Evolutionary conservation across 2,797 vertebrate genomes (phyloP).

Genomic region (Enteromius viviparus): DNA sequence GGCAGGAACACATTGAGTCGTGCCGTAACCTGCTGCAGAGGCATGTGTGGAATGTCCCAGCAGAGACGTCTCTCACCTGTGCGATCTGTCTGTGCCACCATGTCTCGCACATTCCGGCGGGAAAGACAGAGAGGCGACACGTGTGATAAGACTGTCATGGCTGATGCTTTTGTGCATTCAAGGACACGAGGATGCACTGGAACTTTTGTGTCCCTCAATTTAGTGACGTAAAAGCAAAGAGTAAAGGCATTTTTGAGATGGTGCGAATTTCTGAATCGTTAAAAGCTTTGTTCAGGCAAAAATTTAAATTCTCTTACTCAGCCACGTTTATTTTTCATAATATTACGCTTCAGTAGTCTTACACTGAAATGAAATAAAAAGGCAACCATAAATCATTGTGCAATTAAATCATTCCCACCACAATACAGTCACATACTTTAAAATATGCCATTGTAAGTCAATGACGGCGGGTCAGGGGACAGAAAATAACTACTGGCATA

Average conservation of each 20-base stretch:
- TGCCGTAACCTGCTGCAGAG: not conserved
- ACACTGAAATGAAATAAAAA: not conserved
- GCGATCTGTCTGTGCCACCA: slow-evolving; percentile 5
- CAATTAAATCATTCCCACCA: not conserved
- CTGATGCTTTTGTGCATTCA: slow-evolving; percentile 1
- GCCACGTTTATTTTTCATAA: not conserved
- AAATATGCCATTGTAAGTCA: not conserved
- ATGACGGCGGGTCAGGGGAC: not conserved
- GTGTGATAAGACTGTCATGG: slow-evolving; percentile 14
- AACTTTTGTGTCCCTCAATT: not conserved
- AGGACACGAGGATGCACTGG: not conserved
- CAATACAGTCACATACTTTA: not conserved
- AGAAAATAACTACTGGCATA: not conserved
- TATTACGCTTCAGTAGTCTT: no score
- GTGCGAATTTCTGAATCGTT: not conserved
- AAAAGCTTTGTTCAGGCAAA: not conserved
- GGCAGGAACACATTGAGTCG: not conserved
- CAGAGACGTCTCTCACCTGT: slow-evolving; percentile 28
- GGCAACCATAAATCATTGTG: not conserved
- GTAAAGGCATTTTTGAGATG: slow-evolving; percentile 25
- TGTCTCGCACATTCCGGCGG: slow-evolving; percentile 33
- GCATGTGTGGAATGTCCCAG: slow-evolving; percentile 37
- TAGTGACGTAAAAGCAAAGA: not conserved
- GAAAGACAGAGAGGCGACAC: slow-evolving; percentile 2
- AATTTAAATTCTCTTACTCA: not conserved